phyloP scores from a whole-genome alignment of 2,113 vertebrate genomes.

The Callipepla californica region DNA sequence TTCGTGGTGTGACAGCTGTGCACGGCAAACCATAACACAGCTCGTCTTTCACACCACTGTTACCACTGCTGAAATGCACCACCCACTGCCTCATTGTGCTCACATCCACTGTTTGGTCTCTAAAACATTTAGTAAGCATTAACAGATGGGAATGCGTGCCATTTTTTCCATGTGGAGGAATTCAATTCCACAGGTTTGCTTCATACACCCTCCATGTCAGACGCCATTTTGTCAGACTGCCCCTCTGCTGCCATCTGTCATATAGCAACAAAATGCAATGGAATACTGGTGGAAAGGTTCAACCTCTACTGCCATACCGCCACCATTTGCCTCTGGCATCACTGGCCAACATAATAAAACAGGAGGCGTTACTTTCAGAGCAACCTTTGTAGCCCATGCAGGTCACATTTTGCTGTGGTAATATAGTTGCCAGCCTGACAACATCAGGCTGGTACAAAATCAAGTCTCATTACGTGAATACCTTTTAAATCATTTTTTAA shows the following conservation, averaged over 20 bases:
- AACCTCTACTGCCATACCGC: background rate
- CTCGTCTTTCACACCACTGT: no score
- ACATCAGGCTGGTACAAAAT: background rate
- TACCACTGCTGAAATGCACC: no score
- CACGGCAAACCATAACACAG: no score
- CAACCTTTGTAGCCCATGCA: background rate
- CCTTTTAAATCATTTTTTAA: background rate
- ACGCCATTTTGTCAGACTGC: no score
- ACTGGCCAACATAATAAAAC: background rate
- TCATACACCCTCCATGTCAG: background rate
- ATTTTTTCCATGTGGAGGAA: background rate
- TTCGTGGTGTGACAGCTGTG: no score
- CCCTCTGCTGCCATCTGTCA: no score
- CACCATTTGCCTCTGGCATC: background rate
- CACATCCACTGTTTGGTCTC: background rate
- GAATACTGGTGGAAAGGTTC: background rate
- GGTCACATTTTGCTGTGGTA: background rate
- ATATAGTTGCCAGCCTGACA: background rate
- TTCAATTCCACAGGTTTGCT: background rate
- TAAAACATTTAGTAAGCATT: background rate
- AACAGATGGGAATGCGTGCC: background rate
- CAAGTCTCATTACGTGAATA: background rate
- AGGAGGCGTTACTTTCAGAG: background rate
- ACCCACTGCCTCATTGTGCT: no score
- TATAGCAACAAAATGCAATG: background rate